Evolutionary conservation across 2,113 vertebrate genomes (phyloP), one percentile per base, ranked within the genome.

Genomic region (Peromyscus polionotus): DNA sequence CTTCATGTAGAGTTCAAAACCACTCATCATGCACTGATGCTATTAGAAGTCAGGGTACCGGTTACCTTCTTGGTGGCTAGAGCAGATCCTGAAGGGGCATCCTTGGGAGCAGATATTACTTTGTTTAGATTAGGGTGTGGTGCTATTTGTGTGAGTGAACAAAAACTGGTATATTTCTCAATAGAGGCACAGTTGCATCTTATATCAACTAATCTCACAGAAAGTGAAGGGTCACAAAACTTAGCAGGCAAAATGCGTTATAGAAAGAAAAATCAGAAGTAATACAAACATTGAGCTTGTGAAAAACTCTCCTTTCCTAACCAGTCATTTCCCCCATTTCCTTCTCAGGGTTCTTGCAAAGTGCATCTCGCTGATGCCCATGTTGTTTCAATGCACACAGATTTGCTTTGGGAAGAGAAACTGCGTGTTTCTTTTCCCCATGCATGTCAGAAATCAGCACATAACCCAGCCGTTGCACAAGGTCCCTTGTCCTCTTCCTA

Each of bases 1-100:
- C 16, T 94, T 94, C 19, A 79, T 51, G 63, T 39, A 39, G 85
- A 94, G n/a, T 79, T 96, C 63, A 90, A 92, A 94, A 92, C 20
- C 24, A 39, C 28, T 48, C 19, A 54, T 67, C 86, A 94, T 0
- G 33, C 28, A 70, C 22, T 14, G 70, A 26, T 72, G 31, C 9
- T 91, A 39, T 76, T 93, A 33, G 13, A 89, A 94, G 31, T 77
- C 68, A 68, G 39, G 68, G 45, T 10, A 72, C 39, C 63, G 14
- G 22, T 70, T 92, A 84, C 63, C 24, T 94, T 76, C 39, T 54
- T 0, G 48, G 17, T 42, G 57, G 75, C 24, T 57, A 2, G 39
- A 88, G 14, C 16, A 31, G 65, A 63, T 7, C 65, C 26, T 33
- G 13, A 91, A 7, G 5, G 8, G 3, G n/a, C 36, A 3, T 75